A percentile compares a stretch with the other conserved stretches of the same genome.
Evolutionary conservation across 37 sponge, comb jelly and placozoan genomes (phyloP).

Genomic region (Crambe crambe): DNA sequence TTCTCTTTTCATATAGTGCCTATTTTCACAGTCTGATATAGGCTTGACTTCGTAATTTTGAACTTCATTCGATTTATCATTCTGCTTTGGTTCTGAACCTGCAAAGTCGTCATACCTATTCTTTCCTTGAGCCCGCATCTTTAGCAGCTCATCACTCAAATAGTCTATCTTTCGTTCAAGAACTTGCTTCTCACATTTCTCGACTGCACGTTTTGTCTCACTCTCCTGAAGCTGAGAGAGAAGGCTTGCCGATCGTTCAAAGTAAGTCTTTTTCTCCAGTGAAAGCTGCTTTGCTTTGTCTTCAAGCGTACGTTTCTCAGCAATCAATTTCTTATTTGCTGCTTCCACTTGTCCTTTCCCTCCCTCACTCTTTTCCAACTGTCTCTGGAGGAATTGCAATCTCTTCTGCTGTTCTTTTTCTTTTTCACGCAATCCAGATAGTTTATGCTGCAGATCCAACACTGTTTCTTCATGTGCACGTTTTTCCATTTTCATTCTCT

Average conservation of each 20-base stretch:
- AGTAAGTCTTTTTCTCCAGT: neutral
- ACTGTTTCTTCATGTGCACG: neutral
- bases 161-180: neutral
- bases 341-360: neutral
- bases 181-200: neutral
- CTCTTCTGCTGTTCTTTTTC: neutral
- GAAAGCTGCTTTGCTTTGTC: neutral
- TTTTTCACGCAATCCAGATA: neutral
- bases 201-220: neutral
- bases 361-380: neutral
- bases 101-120: neutral
- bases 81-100: constrained; percentile 1
- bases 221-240: constrained; percentile 1
- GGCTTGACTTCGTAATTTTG: too few relatives aligned
- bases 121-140: neutral
- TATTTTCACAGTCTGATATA: too few relatives aligned
- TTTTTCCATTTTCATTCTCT: neutral
- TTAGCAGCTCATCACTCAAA: neutral
- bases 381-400: neutral
- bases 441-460: too few relatives aligned
- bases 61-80: neutral
- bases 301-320: neutral
- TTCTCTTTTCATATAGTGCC: too few relatives aligned
- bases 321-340: neutral
- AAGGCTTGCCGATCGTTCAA: neutral